phyloP scores from a whole-genome alignment of 2,113 vertebrate genomes.

The Tricholaema leucomelas region DNA sequence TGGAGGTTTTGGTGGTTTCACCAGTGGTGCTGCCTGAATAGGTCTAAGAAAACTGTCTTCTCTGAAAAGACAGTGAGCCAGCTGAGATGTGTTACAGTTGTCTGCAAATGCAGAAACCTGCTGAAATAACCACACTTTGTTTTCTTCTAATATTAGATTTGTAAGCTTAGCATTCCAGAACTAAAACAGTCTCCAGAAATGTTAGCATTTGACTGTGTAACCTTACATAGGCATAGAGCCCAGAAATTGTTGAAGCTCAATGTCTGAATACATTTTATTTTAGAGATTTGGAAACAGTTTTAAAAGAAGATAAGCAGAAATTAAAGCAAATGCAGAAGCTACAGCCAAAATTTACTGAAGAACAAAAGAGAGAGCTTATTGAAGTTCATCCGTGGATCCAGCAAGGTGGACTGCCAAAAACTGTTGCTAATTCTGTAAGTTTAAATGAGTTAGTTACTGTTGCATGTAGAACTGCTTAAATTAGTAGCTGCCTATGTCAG shows the following conservation, averaged over 20 bases:
- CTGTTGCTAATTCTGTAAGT: constrained; percentile 82
- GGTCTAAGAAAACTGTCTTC: not conserved
- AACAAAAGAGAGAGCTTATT: constrained; percentile 85
- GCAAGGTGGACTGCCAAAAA: constrained; percentile 82
- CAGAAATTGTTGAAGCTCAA: not conserved
- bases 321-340: constrained; percentile 87
- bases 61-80: not conserved
- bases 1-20: not conserved
- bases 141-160: not conserved
- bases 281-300: constrained; percentile 83
- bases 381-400: constrained; percentile 92
- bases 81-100: not conserved
- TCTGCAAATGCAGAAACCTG: constrained; percentile 2
- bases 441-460: not conserved
- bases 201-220: not conserved
- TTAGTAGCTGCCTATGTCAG: not conserved
- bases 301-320: constrained; percentile 87
- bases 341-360: constrained; percentile 88
- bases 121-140: not conserved
- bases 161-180: not conserved
- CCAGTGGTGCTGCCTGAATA: not conserved
- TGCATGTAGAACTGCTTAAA: not conserved
- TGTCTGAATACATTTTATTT: not conserved
- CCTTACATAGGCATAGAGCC: not conserved
- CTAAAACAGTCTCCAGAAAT: not conserved